Evolutionary conservation across 2,888 invertebrate species (phyloP).

Genomic region (Erynnis tages): DNA sequence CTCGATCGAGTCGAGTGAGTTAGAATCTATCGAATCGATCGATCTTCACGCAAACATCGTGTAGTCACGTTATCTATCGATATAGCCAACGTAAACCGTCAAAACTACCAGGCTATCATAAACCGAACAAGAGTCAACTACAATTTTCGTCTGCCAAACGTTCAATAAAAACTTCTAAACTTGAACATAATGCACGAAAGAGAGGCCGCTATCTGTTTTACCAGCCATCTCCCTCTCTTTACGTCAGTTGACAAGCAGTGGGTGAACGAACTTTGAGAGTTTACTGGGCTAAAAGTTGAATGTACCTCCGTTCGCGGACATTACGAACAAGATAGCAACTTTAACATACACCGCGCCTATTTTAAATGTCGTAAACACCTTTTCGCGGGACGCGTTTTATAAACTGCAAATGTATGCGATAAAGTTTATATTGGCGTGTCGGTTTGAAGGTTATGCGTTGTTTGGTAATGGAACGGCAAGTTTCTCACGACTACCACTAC

Average conservation of each 20-base stretch:
- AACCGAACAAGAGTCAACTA: conserved; percentile 57
- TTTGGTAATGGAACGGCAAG: conserved; percentile 57
- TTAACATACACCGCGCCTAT: conserved; percentile 59
- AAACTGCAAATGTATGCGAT: conserved; percentile 36
- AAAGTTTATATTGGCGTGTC: conserved; percentile 49
- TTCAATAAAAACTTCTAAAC: conserved; percentile 75
- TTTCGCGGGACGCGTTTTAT: conserved; percentile 39
- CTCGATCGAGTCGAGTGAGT: background rate
- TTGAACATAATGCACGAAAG: conserved; percentile 62
- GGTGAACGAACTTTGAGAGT: conserved; percentile 81
- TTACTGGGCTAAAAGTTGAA: conserved; percentile 83
- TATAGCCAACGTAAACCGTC: conserved; percentile 75
- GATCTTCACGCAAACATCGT: conserved; percentile 22
- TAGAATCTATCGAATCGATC: conserved; percentile 9
- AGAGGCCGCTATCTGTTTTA: conserved; percentile 58
- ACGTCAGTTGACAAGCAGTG: conserved; percentile 81
- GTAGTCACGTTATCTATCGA: conserved; percentile 69
- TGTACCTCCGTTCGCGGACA: conserved; percentile 81
- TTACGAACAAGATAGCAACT: conserved; percentile 82
- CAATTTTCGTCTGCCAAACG: conserved; percentile 71
- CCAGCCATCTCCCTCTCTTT: conserved; percentile 61
- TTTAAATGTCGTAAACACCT: conserved; percentile 58
- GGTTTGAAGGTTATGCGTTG: conserved; percentile 35
- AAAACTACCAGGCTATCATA: conserved; percentile 75
- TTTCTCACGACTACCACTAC: conserved; percentile 80